A percentile compares a stretch with the other conserved stretches of the same genome.
These are phyloP conservation scores for Chromobotia macracanthus DNA, from an alignment of 2,797 vertebrate species.

Conservation along the genomic window DNA sequence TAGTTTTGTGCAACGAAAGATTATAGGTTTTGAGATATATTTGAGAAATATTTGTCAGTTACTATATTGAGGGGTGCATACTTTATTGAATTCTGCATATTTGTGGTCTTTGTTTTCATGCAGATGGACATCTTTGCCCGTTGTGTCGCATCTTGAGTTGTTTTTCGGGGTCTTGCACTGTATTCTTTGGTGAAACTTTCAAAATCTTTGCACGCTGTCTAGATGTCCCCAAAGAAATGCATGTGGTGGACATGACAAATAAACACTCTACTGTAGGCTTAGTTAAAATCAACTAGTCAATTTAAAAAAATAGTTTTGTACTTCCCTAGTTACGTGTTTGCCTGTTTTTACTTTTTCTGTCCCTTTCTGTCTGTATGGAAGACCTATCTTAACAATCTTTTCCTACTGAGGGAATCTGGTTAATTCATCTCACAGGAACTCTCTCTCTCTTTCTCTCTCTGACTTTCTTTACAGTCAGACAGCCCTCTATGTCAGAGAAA, in stretches of 20 bases:
- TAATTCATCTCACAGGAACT: conserved; percentile 12
- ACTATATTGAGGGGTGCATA: neutral
- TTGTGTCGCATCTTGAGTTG: too few relatives aligned
- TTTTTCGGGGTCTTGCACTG: too few relatives aligned
- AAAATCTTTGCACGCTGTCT: too few relatives aligned
- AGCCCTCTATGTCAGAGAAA: conserved; percentile 22
- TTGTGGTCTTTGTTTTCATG: too few relatives aligned
- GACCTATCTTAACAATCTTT: conserved; percentile 25
- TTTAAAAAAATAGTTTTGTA: too few relatives aligned
- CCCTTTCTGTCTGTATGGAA: conserved; percentile 15
- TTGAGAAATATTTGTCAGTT: neutral
- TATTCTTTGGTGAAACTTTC: too few relatives aligned
- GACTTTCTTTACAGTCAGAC: neutral
- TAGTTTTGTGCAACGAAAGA: neutral
- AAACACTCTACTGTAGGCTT: too few relatives aligned
- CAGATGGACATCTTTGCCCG: too few relatives aligned
- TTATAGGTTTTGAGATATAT: neutral
- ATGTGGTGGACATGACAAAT: too few relatives aligned
- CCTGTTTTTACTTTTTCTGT: conserved; percentile 44
- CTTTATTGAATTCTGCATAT: too few relatives aligned
- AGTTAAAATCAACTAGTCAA: too few relatives aligned
- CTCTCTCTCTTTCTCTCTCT: conserved; percentile 11
- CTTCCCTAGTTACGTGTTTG: conserved; percentile 30
- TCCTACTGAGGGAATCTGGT: conserved; percentile 4
- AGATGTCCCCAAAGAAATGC: too few relatives aligned